A percentile compares a stretch with the other conserved stretches of the same genome.
These are phyloP conservation scores for Caradrina kadenii DNA, from an alignment of 2,888 invertebrate species.

Conservation along the genomic window DNA sequence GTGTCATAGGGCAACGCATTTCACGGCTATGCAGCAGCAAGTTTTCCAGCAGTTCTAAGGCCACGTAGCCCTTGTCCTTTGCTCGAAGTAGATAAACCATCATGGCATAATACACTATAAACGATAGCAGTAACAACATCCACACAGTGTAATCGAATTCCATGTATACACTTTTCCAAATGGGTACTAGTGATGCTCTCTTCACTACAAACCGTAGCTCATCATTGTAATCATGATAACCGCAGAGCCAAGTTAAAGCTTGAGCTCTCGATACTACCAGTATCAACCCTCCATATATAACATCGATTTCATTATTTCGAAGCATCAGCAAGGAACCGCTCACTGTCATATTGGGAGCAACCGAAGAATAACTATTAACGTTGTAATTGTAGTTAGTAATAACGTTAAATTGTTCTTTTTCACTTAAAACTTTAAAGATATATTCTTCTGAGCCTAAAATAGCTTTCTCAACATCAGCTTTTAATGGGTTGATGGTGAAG, in stretches of 20 bases:
- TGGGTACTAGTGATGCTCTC: slow-evolving; percentile 59
- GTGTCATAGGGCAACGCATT: slow-evolving; percentile 51
- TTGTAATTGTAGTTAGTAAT: slow-evolving; percentile 45
- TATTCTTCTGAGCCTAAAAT: slow-evolving; percentile 57
- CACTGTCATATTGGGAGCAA: slow-evolving; percentile 51
- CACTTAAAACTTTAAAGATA: slow-evolving; percentile 47
- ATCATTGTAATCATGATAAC: slow-evolving; percentile 68
- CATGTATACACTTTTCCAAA: slow-evolving; percentile 69
- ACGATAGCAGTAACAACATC: slow-evolving; percentile 65
- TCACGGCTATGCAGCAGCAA: slow-evolving; percentile 68
- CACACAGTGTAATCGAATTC: slow-evolving; percentile 71
- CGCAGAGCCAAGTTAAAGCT: slow-evolving; percentile 67
- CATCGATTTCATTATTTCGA: slow-evolving; percentile 62
- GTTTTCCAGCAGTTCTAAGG: slow-evolving; percentile 68
- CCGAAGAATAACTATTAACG: slow-evolving; percentile 32
- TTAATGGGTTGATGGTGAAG: slow-evolving; percentile 62
- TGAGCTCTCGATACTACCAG: slow-evolving; percentile 47
- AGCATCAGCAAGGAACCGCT: slow-evolving; percentile 58
- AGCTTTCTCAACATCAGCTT: slow-evolving; percentile 16
- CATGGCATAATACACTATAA: slow-evolving; percentile 64
- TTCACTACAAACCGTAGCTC: slow-evolving; percentile 69
- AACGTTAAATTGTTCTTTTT: slow-evolving; percentile 53
- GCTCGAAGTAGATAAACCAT: slow-evolving; percentile 57
- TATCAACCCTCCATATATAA: slow-evolving; percentile 62
- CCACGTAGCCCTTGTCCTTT: slow-evolving; percentile 64